Evolutionary conservation across 1,140 invertebrate genomes (phyloP).

Genomic region (Solenopsis fugax): DNA sequence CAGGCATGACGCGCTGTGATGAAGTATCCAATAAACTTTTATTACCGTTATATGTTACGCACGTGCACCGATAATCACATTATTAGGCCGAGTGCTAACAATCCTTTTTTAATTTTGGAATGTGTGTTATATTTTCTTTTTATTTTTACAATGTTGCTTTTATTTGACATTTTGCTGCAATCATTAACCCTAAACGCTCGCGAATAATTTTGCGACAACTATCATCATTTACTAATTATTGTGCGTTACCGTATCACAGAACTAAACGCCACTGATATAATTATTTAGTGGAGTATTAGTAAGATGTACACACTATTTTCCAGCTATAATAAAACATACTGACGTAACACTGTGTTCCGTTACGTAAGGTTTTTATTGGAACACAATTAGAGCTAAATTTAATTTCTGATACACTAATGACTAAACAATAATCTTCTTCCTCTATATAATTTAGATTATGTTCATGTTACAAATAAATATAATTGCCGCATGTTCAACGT

Average conservation of each 20-base stretch:
- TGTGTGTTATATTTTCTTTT: constrained; percentile 1
- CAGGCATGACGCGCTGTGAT: constrained; percentile 14
- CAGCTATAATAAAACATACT: too few relatives aligned
- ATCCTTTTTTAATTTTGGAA: not conserved
- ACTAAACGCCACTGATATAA: not conserved
- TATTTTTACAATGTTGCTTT: not conserved
- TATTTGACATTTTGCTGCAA: not conserved
- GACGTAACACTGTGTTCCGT: too few relatives aligned
- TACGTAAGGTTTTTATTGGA: too few relatives aligned
- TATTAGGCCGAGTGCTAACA: constrained; percentile 37
- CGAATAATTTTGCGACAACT: not conserved
- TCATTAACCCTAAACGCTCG: not conserved
- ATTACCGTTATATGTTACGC: constrained; percentile 50
- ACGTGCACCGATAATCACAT: constrained; percentile 41
- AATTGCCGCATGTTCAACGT: too few relatives aligned
- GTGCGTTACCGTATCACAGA: not conserved
- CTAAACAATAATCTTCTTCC: too few relatives aligned
- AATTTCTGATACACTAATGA: too few relatives aligned
- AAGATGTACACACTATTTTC: not conserved
- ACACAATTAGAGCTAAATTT: too few relatives aligned
- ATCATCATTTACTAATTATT: constrained; percentile 29
- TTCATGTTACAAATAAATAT: too few relatives aligned
- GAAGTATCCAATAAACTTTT: constrained; percentile 70
- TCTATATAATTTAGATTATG: too few relatives aligned
- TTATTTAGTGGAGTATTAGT: constrained; percentile 1